These are phyloP conservation scores for Bombus breviceps DNA, from an alignment of 1,140 invertebrate species.

Conservation along the genomic window DNA sequence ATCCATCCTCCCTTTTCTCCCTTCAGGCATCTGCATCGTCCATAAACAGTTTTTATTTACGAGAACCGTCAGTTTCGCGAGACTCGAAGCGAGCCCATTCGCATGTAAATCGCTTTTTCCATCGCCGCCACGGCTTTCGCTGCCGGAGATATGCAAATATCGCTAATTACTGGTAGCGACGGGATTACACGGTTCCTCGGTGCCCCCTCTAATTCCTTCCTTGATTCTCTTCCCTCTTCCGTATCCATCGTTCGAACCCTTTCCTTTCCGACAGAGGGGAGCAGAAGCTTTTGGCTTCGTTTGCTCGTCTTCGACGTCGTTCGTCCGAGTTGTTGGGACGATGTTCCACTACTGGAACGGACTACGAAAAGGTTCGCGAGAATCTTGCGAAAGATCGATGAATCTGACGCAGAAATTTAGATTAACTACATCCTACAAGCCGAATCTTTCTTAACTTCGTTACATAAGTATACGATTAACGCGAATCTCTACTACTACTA, in stretches of 20 bases:
- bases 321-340: not conserved
- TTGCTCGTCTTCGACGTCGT: not conserved
- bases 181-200: slow-evolving; percentile 70
- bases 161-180: slow-evolving; percentile 79
- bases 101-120: slow-evolving; percentile 78
- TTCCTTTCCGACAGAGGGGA: not conserved
- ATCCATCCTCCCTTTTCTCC: not conserved
- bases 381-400: not conserved
- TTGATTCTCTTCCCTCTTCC: slow-evolving; percentile 11
- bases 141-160: slow-evolving; percentile 79
- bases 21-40: slow-evolving; percentile 12
- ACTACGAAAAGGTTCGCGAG: not conserved
- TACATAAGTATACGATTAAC: no score
- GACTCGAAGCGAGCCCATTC: slow-evolving; percentile 69
- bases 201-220: slow-evolving; percentile 24
- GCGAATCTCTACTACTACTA: no score
- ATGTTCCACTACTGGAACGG: not conserved
- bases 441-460: no score
- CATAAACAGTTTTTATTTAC: slow-evolving; percentile 75
- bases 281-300: slow-evolving; percentile 26
- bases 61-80: slow-evolving; percentile 63
- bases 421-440: no score
- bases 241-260: not conserved
- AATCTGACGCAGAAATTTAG: not conserved
- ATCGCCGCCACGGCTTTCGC: slow-evolving; percentile 47